phyloP scores from a whole-genome alignment of 1,140 invertebrate genomes.

The Pseudomyrmex flavicornis region DNA sequence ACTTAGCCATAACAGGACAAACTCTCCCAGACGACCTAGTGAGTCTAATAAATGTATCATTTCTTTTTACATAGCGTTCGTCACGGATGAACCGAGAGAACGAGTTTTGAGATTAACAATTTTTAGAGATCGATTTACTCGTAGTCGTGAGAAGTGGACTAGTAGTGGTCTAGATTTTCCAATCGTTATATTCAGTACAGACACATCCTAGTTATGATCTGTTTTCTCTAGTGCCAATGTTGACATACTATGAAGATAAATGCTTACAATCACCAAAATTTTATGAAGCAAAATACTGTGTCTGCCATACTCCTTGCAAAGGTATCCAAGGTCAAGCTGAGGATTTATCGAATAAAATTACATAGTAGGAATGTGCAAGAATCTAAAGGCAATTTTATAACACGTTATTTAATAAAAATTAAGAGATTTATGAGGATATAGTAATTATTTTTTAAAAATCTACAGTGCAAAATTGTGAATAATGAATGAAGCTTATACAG shows the following conservation, averaged over 20 bases:
- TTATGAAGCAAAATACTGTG: constrained; percentile 80
- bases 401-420: too few relatives aligned
- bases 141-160: constrained; percentile 63
- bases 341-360: constrained; percentile 63
- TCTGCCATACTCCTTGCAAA: constrained; percentile 79
- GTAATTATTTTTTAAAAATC: not conserved
- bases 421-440: not conserved
- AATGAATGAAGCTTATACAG: not conserved
- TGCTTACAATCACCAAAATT: constrained; percentile 80
- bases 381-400: constrained; percentile 43
- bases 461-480: constrained; percentile 11
- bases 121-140: constrained; percentile 37
- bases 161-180: constrained; percentile 70
- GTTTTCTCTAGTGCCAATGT: constrained; percentile 81
- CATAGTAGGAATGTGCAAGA: constrained; percentile 61
- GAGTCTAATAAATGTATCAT: constrained; percentile 76
- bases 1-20: constrained; percentile 82
- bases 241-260: constrained; percentile 81
- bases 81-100: constrained; percentile 3
- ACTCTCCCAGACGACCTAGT: constrained; percentile 88
- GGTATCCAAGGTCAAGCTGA: constrained; percentile 73
- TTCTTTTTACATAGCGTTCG: constrained; percentile 38
- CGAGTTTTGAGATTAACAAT: constrained; percentile 7
- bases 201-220: constrained; percentile 72
- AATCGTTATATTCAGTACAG: constrained; percentile 54